Evolutionary conservation across 2,113 vertebrate genomes (phyloP), one percentile per base, ranked within the genome.

Genomic region (Neomonachus schauinslandi): DNA sequence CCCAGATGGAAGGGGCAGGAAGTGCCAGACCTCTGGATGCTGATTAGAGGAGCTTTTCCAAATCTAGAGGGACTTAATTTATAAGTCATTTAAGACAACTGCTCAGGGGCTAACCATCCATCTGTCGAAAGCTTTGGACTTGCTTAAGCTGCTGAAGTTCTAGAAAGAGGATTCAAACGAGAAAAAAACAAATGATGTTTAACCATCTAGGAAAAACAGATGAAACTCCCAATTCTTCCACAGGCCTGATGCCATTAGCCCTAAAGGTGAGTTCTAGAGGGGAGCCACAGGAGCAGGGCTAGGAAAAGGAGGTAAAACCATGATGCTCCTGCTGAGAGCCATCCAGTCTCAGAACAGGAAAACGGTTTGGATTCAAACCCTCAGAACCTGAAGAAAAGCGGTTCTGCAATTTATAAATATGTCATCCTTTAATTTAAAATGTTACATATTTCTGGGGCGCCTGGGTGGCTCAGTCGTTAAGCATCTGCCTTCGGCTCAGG

Each of bases 51-150:
- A 86, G 71, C 7, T 82, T 93, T 55, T 69, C 59, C 51, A 71
- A 53, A 94, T n/a, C 59, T 9, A 92, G 1, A 87, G 28, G 21
- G 28, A 89, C 57, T 98, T 55, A 46, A 87, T 83, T 88, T 84
- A 53, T 83, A 7, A 91, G 59, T 80, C 82, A 53, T 21, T 81
- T 69, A 63, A 49, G 49, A 76, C 46, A 77, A 79, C 26, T 77
- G 15, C 16, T 90, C 59, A 84, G 82, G 67, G 24, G 69, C 55
- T 91, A 76, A 63, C 24, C 15, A 69, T 53, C 69, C 67, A 21
- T 49, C 65, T 86, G 31, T 59, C 21, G 4, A 87, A 93, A 91
- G 71, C 15, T 74, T 63, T 49, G 71, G 74, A 95, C 24, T 76
- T 88, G 71, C 36, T 81, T 89, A 26, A 92, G 33, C 24, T 89